Conservation (phyloP, 2,888 invertebrate species). For the Diachrysia chrysitis region DNA sequence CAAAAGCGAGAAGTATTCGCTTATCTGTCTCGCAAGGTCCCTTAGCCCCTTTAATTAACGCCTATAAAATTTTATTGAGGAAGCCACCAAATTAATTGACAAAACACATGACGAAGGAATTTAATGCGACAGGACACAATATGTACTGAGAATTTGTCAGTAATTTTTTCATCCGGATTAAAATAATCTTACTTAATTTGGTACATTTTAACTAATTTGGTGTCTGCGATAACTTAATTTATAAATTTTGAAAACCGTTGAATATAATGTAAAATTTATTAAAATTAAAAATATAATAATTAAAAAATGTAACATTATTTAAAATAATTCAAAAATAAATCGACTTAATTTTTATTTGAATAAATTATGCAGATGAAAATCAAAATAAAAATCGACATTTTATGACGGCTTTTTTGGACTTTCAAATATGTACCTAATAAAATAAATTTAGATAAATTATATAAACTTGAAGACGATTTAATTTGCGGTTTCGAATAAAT, state of each 20-base stretch:
- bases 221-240: no score
- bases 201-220: not conserved
- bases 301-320: no score
- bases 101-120: constrained; percentile 59
- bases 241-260: no score
- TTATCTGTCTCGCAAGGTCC: constrained; percentile 66
- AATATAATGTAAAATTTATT: no score
- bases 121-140: constrained; percentile 58
- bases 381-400: no score
- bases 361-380: no score
- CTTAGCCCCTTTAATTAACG: constrained; percentile 75
- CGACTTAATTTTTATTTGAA: no score
- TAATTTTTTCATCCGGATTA: not conserved
- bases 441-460: constrained; percentile 15
- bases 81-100: constrained; percentile 78
- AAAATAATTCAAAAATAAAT: no score
- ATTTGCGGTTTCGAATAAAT: constrained; percentile 46
- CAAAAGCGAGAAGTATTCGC: constrained; percentile 48
- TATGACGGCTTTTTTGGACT: constrained; percentile 20
- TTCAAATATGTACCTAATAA: constrained; percentile 21
- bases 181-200: not conserved
- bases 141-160: not conserved
- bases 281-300: no score
- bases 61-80: constrained; percentile 85
- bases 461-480: constrained; percentile 33